A percentile compares a stretch with the other conserved stretches of the same genome.
phyloP scores from a whole-genome alignment of 2,797 vertebrate species.

The Diplodus sargus region DNA sequence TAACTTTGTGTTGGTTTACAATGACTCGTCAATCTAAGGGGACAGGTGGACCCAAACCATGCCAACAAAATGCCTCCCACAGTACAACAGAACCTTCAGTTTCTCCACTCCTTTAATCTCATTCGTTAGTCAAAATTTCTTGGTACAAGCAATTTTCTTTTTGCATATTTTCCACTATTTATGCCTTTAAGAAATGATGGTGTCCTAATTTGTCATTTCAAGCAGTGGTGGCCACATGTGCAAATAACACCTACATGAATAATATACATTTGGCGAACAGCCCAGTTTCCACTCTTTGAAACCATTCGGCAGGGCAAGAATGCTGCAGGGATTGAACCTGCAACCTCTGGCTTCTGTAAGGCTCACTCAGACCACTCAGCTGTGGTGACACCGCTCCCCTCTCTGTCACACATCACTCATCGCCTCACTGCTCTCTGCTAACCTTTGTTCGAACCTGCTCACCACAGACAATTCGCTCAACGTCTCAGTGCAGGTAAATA shows the following conservation, averaged over 20 bases:
- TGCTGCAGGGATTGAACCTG: conserved; percentile 32
- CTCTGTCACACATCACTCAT: conserved; percentile 56
- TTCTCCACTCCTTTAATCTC: too few relatives aligned
- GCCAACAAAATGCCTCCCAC: too few relatives aligned
- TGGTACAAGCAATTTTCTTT: too few relatives aligned
- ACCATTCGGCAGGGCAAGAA: conserved; percentile 21
- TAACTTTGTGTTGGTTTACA: too few relatives aligned
- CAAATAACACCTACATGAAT: background rate
- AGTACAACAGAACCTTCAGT: too few relatives aligned
- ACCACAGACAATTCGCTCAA: conserved; percentile 18
- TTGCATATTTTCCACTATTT: too few relatives aligned
- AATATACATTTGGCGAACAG: background rate
- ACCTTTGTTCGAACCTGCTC: conserved; percentile 35
- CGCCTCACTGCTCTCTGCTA: conserved; percentile 51
- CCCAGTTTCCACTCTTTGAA: conserved; percentile 13
- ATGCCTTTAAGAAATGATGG: too few relatives aligned
- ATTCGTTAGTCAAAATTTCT: too few relatives aligned
- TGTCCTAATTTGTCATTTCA: too few relatives aligned
- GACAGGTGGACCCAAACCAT: too few relatives aligned
- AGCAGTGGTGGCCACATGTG: too few relatives aligned
- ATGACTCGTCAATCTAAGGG: too few relatives aligned
- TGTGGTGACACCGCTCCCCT: conserved; percentile 44
- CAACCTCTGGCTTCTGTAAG: conserved; percentile 31
- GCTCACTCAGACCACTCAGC: conserved; percentile 28
- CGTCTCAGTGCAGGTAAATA: conserved; percentile 37